Conservation (phyloP, 2,113 vertebrate species). For the Catharus bicknelli region DNA sequence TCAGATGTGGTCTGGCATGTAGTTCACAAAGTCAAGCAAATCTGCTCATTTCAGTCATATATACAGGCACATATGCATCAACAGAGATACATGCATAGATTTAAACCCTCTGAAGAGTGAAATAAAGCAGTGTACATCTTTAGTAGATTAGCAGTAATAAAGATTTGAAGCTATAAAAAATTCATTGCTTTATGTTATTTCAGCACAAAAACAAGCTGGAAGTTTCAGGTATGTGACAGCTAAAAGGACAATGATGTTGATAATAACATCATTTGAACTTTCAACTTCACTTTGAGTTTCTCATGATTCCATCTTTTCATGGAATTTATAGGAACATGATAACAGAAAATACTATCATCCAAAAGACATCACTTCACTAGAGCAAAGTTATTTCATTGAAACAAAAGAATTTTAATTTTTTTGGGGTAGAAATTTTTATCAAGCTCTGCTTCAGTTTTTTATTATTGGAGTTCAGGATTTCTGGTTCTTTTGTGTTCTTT, state of each 20-base stretch:
- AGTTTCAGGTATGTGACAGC: not conserved
- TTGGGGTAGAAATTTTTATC: not conserved
- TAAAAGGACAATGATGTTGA: not conserved
- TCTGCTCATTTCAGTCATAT: conserved; percentile 72
- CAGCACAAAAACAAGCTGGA: not conserved
- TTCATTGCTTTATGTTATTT: not conserved
- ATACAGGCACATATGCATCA: conserved; percentile 31
- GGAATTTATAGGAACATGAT: not conserved
- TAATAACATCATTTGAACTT: not conserved
- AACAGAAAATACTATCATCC: not conserved
- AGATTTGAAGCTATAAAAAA: not conserved
- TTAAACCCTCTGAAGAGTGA: conserved; percentile 10
- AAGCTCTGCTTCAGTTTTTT: not conserved
- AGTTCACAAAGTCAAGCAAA: conserved; percentile 85
- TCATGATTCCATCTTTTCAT: not conserved
- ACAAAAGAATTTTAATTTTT: not conserved
- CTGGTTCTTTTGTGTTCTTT: not conserved
- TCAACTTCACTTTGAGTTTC: not conserved
- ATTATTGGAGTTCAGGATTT: not conserved
- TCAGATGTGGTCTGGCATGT: conserved; percentile 92
- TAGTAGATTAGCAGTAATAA: not conserved
- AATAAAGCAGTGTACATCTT: not conserved
- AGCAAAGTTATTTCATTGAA: not conserved
- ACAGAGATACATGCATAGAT: conserved; percentile 1
- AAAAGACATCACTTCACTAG: not conserved